Conservation (phyloP, 2,113 vertebrate genomes). For the Sceloporus tristichus region DNA sequence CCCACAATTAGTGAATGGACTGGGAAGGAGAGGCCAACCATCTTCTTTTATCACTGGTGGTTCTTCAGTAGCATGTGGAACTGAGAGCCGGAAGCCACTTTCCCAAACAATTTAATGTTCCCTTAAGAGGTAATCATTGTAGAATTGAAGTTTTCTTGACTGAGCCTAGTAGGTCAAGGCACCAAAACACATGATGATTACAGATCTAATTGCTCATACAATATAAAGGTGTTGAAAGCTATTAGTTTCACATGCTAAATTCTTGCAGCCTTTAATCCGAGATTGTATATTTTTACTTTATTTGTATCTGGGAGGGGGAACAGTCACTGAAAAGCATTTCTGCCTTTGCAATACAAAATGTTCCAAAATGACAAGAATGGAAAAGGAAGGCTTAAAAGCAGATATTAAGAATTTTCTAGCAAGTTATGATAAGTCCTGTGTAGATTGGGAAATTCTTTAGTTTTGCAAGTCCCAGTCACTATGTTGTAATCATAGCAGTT, state of each 20-base stretch:
- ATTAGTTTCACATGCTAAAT: slow-evolving; percentile 10
- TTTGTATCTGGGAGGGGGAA: background rate
- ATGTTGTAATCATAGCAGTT: background rate
- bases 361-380: slow-evolving; percentile 2
- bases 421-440: background rate
- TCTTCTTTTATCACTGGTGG: background rate
- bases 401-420: background rate
- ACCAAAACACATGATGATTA: slow-evolving; percentile 55
- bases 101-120: background rate
- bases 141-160: slow-evolving; percentile 28
- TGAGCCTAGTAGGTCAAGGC: slow-evolving; percentile 34
- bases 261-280: slow-evolving; percentile 31
- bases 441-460: background rate
- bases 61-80: background rate
- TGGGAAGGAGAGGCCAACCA: background rate
- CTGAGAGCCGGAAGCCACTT: background rate
- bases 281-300: slow-evolving; percentile 5
- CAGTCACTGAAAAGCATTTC: background rate
- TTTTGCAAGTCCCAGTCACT: background rate
- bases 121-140: slow-evolving; percentile 5
- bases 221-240: slow-evolving; percentile 47
- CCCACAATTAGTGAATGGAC: background rate
- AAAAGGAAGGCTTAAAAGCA: background rate
- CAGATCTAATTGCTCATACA: slow-evolving; percentile 56
- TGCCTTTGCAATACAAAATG: background rate